Conservation (phyloP, 1,140 invertebrate species). For the Solenopsis fugax region DNA sequence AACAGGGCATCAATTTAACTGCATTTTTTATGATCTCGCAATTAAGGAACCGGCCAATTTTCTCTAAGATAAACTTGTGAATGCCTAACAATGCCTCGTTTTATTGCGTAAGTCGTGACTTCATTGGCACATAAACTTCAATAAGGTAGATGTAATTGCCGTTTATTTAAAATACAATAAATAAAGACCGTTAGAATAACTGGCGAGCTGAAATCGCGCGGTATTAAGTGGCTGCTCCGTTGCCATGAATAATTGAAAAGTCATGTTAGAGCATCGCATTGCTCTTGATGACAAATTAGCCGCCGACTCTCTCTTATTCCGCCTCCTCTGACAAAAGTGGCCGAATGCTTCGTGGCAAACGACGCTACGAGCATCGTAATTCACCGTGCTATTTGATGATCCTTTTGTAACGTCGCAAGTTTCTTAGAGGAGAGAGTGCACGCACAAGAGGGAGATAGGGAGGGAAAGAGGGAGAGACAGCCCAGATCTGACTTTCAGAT, state of each 20-base stretch:
- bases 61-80: background rate
- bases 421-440: constrained; percentile 31
- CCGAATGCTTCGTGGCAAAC: constrained; percentile 36
- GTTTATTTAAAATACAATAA: background rate
- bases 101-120: background rate
- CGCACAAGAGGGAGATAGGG: background rate
- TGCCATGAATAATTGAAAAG: constrained; percentile 54
- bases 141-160: constrained; percentile 1
- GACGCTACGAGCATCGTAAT: constrained; percentile 30
- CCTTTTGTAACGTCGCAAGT: constrained; percentile 46
- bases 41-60: constrained; percentile 27
- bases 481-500: constrained; percentile 83
- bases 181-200: constrained; percentile 1
- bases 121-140: constrained; percentile 15
- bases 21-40: constrained; percentile 18
- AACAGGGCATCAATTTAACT: constrained; percentile 33
- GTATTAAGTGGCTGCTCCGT: background rate
- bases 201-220: background rate
- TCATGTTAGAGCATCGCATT: background rate
- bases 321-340: constrained; percentile 27
- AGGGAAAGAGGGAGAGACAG: background rate
- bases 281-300: constrained; percentile 52
- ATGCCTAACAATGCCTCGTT: constrained; percentile 22
- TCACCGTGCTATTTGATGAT: constrained; percentile 46
- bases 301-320: background rate